These are phyloP conservation scores for Diarsia mendica DNA, from an alignment of 2,888 invertebrate species.

Conservation along the genomic window DNA sequence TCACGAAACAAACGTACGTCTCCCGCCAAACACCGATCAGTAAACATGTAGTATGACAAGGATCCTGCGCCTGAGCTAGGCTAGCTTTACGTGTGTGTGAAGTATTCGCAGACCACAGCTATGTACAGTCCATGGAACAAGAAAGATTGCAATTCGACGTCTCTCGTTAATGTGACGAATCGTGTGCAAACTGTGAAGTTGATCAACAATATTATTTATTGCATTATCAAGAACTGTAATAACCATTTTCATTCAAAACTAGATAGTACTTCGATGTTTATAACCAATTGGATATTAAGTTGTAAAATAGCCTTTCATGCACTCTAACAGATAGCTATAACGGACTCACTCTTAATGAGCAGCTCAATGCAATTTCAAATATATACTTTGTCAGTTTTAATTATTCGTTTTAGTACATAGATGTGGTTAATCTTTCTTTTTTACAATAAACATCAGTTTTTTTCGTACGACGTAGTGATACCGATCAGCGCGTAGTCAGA, in stretches of 20 bases:
- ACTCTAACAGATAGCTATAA: neutral
- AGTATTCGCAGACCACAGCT: constrained; percentile 22
- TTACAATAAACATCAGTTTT: constrained; percentile 15
- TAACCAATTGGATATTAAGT: constrained; percentile 17
- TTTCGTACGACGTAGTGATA: constrained; percentile 4
- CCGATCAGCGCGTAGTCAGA: neutral
- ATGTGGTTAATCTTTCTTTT: constrained; percentile 27
- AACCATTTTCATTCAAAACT: constrained; percentile 9
- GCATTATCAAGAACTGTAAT: constrained; percentile 18
- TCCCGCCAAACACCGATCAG: neutral
- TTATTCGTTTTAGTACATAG: constrained; percentile 25
- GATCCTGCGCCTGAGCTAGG: neutral
- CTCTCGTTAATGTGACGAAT: constrained; percentile 5
- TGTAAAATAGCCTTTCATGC: constrained; percentile 30
- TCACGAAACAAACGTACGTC: neutral
- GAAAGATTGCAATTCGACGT: neutral
- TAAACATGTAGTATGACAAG: neutral
- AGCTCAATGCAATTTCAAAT: constrained; percentile 7
- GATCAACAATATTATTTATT: constrained; percentile 20
- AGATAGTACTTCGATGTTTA: constrained; percentile 14
- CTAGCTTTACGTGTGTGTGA: constrained; percentile 10
- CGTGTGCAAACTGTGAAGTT: constrained; percentile 10
- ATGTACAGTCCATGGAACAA: constrained; percentile 13
- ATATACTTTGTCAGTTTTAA: constrained; percentile 20
- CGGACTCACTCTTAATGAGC: neutral